Evolutionary conservation across 2,888 invertebrate species (phyloP).

Genomic region (Gymnoscelis rufifasciata): DNA sequence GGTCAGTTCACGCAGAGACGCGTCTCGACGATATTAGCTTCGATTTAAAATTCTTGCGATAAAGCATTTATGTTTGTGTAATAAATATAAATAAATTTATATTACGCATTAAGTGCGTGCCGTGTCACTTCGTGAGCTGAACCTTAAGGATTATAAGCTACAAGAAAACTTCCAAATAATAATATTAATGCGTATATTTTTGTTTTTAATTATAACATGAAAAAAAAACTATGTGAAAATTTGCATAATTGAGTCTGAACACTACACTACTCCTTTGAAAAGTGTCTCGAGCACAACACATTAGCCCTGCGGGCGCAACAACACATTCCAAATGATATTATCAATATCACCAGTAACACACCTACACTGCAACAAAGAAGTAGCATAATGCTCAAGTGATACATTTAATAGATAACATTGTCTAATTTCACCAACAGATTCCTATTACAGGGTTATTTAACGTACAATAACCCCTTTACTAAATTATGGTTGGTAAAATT

Average conservation of each 20-base stretch:
- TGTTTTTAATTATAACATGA: conserved; percentile 71
- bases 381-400: conserved; percentile 37
- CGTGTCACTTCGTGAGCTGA: too few relatives aligned
- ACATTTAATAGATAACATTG: conserved; percentile 23
- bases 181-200: conserved; percentile 74
- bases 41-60: too few relatives aligned
- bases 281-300: conserved; percentile 52
- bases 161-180: conserved; percentile 38
- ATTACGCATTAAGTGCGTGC: too few relatives aligned
- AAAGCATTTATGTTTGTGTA: too few relatives aligned
- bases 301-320: conserved; percentile 52
- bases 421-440: conserved; percentile 10
- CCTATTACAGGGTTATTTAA: neutral
- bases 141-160: neutral
- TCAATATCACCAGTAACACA: conserved; percentile 45
- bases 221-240: conserved; percentile 70
- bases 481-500: conserved; percentile 10
- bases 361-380: conserved; percentile 51
- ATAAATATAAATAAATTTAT: too few relatives aligned
- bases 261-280: conserved; percentile 52
- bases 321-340: conserved; percentile 42
- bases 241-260: conserved; percentile 62
- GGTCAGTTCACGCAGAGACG: too few relatives aligned
- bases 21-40: too few relatives aligned
- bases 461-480: neutral